Evolutionary conservation across 2,888 invertebrate species (phyloP).

Genomic region (Chrysodeixis includens): DNA sequence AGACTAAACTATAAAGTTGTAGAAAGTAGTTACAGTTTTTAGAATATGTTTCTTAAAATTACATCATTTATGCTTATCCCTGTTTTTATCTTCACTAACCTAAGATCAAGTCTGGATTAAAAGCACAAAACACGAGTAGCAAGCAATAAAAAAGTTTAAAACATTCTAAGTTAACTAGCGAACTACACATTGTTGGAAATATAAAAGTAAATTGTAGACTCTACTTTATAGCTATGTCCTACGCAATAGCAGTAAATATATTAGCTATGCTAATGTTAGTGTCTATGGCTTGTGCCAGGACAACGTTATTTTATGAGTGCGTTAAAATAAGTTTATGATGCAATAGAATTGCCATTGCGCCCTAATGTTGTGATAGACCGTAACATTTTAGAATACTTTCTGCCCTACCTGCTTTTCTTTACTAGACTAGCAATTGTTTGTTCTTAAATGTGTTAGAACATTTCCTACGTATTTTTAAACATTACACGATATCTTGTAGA

Average conservation of each 20-base stretch:
- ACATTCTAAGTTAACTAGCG: not conserved
- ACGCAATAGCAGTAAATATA: slow-evolving; percentile 1
- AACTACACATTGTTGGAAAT: not conserved
- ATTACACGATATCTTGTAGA: too few species aligned
- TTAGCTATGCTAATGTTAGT: slow-evolving; percentile 3
- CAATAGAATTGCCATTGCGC: not conserved
- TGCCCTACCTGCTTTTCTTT: too few species aligned
- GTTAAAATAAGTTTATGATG: not conserved
- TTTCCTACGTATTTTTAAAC: too few species aligned
- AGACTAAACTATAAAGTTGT: too few species aligned
- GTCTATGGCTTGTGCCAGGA: not conserved
- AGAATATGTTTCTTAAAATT: not conserved
- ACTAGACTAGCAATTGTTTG: too few species aligned
- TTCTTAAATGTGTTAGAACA: too few species aligned
- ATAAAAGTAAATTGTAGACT: not conserved
- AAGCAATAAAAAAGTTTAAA: not conserved
- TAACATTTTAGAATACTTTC: too few species aligned
- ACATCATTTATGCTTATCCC: not conserved
- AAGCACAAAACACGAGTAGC: not conserved
- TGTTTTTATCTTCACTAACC: not conserved
- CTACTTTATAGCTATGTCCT: not conserved
- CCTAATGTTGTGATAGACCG: too few species aligned
- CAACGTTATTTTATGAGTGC: slow-evolving; percentile 1
- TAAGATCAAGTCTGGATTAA: not conserved
- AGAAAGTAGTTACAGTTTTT: not conserved